Conservation (phyloP, 2,113 vertebrate genomes). For the Mustela lutreola region DNA sequence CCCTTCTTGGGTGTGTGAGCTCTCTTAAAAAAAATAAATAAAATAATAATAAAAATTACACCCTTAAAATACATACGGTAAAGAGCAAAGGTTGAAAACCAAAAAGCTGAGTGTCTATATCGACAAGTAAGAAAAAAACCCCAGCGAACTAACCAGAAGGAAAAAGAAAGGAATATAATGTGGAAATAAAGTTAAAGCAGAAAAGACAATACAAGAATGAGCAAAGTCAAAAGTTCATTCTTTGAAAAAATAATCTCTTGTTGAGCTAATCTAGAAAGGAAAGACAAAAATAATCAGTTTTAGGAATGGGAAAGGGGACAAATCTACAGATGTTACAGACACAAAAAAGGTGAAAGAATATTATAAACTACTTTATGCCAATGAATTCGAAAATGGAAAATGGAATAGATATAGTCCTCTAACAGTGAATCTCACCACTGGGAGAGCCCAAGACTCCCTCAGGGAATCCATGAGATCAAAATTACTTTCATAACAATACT, state of each 20-base stretch:
- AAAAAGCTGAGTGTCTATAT: neutral
- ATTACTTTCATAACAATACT: neutral
- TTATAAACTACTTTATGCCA: neutral
- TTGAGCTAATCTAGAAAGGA: neutral
- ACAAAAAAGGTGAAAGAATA: neutral
- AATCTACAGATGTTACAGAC: neutral
- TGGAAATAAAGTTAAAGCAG: neutral
- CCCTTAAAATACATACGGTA: neutral
- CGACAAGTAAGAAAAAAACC: neutral
- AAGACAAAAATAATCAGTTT: neutral
- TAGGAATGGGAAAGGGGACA: neutral
- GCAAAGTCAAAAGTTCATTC: neutral
- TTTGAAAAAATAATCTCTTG: neutral
- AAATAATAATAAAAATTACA: neutral
- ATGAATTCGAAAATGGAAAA: neutral
- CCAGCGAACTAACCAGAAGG: neutral
- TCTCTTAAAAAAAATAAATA: neutral
- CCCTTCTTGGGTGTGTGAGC: neutral
- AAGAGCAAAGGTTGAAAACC: neutral
- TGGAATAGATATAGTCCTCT: neutral
- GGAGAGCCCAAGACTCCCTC: neutral
- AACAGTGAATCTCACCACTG: neutral
- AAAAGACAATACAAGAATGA: neutral
- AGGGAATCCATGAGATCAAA: neutral
- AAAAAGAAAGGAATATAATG: neutral